Evolutionary conservation across 2,888 invertebrate genomes (phyloP).

Genomic region (Fabriciana adippe): DNA sequence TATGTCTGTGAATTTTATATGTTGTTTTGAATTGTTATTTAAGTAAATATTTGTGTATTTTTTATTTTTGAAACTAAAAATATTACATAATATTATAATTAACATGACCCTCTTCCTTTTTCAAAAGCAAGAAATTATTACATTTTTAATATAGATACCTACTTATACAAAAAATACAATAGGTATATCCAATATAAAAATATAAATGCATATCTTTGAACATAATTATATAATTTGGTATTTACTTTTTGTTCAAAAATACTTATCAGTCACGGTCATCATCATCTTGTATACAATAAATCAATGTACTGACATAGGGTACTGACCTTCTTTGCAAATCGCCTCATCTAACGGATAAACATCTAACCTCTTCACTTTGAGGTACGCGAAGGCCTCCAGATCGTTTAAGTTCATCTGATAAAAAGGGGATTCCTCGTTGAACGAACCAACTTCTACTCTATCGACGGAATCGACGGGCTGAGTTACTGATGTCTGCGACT

Average conservation of each 20-base stretch:
- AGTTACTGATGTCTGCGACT: conserved; percentile 61
- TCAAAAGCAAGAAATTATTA: no score
- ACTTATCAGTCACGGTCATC: conserved; percentile 1
- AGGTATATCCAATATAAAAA: neutral
- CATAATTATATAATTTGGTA: neutral
- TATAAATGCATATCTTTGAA: neutral
- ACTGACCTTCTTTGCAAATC: conserved; percentile 50
- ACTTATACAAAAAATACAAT: no score
- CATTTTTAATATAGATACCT: no score
- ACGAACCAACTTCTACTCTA: conserved; percentile 71
- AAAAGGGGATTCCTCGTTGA: conserved; percentile 67
- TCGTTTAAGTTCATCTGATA: conserved; percentile 73
- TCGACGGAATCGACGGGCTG: conserved; percentile 59
- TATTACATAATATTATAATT: no score
- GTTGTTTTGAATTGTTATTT: no score
- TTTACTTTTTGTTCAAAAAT: neutral
- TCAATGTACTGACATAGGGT: conserved; percentile 12
- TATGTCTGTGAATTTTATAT: no score
- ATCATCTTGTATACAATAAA: conserved; percentile 16
- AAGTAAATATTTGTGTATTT: no score
- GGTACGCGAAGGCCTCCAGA: conserved; percentile 62
- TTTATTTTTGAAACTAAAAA: no score
- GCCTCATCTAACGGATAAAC: conserved; percentile 58
- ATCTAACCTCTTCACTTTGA: conserved; percentile 61
- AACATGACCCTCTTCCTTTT: no score